Evolutionary conservation across 2,113 vertebrate species (phyloP).

Genomic region (Rhodinocichla rosea): DNA sequence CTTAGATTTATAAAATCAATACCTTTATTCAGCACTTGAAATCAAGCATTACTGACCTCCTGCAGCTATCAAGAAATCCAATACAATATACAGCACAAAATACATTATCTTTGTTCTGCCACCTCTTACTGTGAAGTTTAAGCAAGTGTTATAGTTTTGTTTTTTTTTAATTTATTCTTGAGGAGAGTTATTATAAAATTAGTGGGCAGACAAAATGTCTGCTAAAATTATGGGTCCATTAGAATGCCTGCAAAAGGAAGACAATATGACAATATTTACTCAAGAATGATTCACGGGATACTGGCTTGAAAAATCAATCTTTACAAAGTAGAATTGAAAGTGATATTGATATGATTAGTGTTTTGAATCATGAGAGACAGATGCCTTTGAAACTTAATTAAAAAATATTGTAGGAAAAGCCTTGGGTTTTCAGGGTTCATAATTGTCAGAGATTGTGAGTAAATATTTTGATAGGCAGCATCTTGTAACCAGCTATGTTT

Average conservation of each 20-base stretch:
- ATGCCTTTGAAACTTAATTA: not conserved
- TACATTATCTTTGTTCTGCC: conserved; percentile 15
- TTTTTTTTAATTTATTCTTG: not conserved
- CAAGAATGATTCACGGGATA: not conserved
- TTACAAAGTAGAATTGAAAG: not conserved
- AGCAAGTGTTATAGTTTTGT: not conserved
- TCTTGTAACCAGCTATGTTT: not conserved
- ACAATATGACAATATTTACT: not conserved
- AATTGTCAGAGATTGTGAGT: not conserved
- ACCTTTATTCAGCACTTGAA: not conserved
- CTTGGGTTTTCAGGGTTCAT: not conserved
- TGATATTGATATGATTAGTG: not conserved
- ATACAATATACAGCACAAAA: not conserved
- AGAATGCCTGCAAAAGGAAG: conserved; percentile 2
- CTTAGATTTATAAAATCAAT: conserved; percentile 41
- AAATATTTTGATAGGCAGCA: not conserved
- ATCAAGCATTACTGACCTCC: not conserved
- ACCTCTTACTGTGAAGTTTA: conserved; percentile 20
- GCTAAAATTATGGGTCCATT: not conserved
- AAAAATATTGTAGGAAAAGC: not conserved
- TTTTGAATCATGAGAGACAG: not conserved
- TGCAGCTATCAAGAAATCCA: conserved; percentile 10
- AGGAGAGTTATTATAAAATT: conserved; percentile 5
- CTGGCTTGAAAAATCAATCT: not conserved
- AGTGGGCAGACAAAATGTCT: conserved; percentile 7